Evolutionary conservation across 2,797 vertebrate species (phyloP), one percentile per base, ranked within the genome.

Genomic region (Amphiprion clarkii): DNA sequence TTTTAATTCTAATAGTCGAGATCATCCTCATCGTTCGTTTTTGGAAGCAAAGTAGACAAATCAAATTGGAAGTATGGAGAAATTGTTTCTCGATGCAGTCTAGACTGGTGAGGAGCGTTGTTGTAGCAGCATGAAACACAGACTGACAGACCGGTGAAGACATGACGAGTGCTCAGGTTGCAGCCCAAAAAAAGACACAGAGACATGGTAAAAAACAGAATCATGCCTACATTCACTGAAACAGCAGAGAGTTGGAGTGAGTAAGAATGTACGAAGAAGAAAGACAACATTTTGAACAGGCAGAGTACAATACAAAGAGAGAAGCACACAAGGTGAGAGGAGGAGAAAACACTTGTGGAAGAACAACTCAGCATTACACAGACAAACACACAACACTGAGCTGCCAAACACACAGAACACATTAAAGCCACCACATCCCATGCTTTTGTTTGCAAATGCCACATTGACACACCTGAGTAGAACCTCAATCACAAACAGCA

Each of bases 361-460:
- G 31, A 67, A 58, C 39, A 67, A 73, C 19, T 11, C 14, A 44
- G 7, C 29, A 5, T 0, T 29, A 80, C 33, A 75, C 59, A 40
- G 48, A 87, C 54, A 75, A 44, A 64, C 7, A 72, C 66, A 70
- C 5, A 51, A 67, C 53, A 76, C 11, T 56, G 23, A 69, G 68
- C 73, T 76, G 76, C 55, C 65, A 75, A 44, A 85, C 63, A 82
- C 17, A 78, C 55, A 84, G 65, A 71, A 88, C 48, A 82, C 68
- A 58, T n/a, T 39, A 23, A 65, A 67, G 80, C 60, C 61, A 57
- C 55, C 25, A 27, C 64, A 78, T 78, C 58, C 27, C 88, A 90
- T 91, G 92, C 91, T 68, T 59, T 79, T 77, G 14, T 82, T 74
- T 76, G 62, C 72, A 52, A 59, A 84, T 27, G 75, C 80, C 82